phyloP scores from a whole-genome alignment of 2,888 invertebrate genomes.

The Romanomermis culicivorax region DNA sequence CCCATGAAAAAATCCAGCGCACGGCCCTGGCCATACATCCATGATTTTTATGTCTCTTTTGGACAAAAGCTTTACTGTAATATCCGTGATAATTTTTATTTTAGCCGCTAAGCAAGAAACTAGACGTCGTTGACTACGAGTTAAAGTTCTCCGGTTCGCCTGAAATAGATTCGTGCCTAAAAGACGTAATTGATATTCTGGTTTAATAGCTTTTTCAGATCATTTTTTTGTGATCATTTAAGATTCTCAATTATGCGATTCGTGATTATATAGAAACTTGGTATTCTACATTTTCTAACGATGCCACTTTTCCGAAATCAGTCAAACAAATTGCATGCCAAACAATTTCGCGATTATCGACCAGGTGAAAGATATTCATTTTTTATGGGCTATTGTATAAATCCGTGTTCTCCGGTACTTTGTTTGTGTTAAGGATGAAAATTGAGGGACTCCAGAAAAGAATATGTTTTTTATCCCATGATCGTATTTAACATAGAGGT shows the following conservation, averaged over 20 bases:
- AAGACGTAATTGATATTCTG: conserved; percentile 32
- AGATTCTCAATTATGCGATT: conserved; percentile 20
- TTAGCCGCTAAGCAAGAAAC: not conserved
- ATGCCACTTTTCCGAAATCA: conserved; percentile 19
- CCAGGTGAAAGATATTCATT: conserved; percentile 15
- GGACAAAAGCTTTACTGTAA: too few relatives aligned
- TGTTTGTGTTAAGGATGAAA: not conserved
- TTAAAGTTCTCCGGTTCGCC: conserved; percentile 49
- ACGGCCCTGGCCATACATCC: too few relatives aligned
- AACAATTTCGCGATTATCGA: conserved; percentile 19
- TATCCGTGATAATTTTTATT: too few relatives aligned
- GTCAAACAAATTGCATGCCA: conserved; percentile 19
- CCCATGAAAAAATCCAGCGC: too few relatives aligned
- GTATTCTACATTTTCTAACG: conserved; percentile 21
- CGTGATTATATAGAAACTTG: conserved; percentile 25
- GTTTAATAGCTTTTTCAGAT: not conserved
- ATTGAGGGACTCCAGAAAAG: not conserved
- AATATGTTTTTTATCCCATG: not conserved
- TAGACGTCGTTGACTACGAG: not conserved
- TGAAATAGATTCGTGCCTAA: conserved; percentile 73
- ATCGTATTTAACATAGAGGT: not conserved
- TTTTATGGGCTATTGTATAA: too few relatives aligned
- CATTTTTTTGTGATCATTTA: conserved; percentile 6
- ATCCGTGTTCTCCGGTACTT: not conserved
- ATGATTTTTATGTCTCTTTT: too few relatives aligned